Evolutionary conservation across 1,140 invertebrate genomes (phyloP).

Genomic region (Lordiphosa clarofinis): DNA sequence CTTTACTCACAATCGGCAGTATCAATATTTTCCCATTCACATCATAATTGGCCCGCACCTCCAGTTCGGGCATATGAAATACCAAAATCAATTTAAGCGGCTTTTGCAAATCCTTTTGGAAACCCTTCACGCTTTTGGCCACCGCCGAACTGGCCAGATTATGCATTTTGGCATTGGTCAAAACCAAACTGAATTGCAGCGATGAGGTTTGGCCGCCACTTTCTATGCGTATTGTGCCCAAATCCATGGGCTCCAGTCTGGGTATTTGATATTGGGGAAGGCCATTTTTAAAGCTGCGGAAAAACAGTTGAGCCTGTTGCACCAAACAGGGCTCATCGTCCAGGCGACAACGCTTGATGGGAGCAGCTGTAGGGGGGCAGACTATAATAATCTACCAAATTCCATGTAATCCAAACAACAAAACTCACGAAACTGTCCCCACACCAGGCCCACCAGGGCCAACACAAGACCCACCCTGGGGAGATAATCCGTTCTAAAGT

Average conservation of each 20-base stretch:
- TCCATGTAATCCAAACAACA: not conserved
- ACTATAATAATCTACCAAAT: not conserved
- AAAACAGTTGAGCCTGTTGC: constrained; percentile 27
- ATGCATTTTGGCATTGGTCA: constrained; percentile 34
- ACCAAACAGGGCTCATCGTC: constrained; percentile 38
- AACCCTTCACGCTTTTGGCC: constrained; percentile 37
- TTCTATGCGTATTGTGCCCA: constrained; percentile 30
- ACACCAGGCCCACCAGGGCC: too few relatives aligned
- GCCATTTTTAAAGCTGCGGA: constrained; percentile 29
- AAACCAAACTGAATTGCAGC: constrained; percentile 40
- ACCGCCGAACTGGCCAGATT: constrained; percentile 13
- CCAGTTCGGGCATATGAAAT: constrained; percentile 10
- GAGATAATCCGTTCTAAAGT: not conserved
- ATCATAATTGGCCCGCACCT: constrained; percentile 51
- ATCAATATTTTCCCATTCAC: constrained; percentile 52
- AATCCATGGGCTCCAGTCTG: constrained; percentile 23
- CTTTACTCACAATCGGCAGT: constrained; percentile 44
- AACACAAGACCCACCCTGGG: not conserved
- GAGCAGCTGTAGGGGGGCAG: constrained; percentile 18
- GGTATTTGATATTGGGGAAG: constrained; percentile 24
- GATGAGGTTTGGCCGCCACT: constrained; percentile 30
- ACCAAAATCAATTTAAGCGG: constrained; percentile 32
- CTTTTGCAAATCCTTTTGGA: constrained; percentile 30
- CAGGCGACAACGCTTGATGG: constrained; percentile 33
- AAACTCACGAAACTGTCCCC: constrained; percentile 32